Conservation (phyloP, 2,888 invertebrate genomes). For the Drosophila heteroneura region DNA sequence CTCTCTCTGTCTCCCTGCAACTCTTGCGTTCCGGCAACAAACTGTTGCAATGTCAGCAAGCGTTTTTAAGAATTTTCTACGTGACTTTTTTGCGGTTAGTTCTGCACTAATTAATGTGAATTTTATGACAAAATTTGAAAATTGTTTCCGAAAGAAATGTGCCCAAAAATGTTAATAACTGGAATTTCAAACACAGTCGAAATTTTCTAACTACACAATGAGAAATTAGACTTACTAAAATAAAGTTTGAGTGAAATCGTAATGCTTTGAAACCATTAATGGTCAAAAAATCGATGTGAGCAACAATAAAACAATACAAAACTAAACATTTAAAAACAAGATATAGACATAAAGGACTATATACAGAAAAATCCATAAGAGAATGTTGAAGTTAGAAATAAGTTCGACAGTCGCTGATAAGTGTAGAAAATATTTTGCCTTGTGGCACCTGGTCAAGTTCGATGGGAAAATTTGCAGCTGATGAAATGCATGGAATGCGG, state of each 20-base stretch:
- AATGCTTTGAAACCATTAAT: neutral
- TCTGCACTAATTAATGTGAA: conserved; percentile 3
- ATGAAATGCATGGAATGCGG: conserved; percentile 40
- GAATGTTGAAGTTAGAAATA: neutral
- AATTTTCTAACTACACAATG: neutral
- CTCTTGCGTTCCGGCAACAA: conserved; percentile 1
- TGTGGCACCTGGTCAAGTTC: conserved; percentile 3
- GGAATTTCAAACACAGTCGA: neutral
- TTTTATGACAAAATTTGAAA: conserved; percentile 29
- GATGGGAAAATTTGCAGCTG: conserved; percentile 59
- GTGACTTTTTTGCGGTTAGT: conserved; percentile 85
- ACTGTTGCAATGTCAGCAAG: conserved; percentile 77
- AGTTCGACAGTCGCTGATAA: neutral
- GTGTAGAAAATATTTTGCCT: neutral
- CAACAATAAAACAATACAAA: neutral
- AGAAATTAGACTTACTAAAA: neutral
- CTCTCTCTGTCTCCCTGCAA: neutral
- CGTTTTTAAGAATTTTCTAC: conserved; percentile 82
- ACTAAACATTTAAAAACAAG: fast-evolving
- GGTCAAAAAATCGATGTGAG: neutral
- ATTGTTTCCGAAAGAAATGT: conserved; percentile 17
- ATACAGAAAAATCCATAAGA: neutral
- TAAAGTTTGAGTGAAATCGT: neutral
- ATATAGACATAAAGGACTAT: fast-evolving
- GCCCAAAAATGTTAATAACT: conserved; percentile 30